phyloP scores from a whole-genome alignment of 35 echinoderm and acorn worm genomes.

The Apostichopus japonicus region DNA sequence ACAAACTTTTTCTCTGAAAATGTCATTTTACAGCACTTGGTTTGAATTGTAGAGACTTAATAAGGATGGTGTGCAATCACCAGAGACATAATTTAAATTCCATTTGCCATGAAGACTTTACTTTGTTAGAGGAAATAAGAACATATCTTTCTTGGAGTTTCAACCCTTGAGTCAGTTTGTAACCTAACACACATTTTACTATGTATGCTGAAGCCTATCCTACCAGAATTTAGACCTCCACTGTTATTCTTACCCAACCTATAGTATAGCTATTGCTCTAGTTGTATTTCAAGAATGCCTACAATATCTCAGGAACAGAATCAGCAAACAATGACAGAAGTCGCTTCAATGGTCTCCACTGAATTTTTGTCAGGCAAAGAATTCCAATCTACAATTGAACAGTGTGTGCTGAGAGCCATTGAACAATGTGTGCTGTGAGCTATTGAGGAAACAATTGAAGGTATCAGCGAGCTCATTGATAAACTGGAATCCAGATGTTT shows the following conservation, averaged over 20 bases:
- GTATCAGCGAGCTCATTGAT: not conserved
- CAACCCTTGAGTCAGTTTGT: not conserved
- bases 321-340: conserved; percentile 9
- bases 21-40: too few species aligned
- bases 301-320: not conserved
- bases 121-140: not conserved
- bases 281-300: not conserved
- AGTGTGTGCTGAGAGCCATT: too few species aligned
- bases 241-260: too few species aligned
- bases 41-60: conserved; percentile 8
- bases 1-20: too few species aligned
- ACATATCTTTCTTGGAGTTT: not conserved
- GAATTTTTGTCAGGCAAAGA: conserved; percentile 5
- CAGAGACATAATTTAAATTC: too few species aligned
- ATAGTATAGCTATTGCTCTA: too few species aligned
- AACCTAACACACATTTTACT: not conserved
- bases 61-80: not conserved
- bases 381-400: not conserved
- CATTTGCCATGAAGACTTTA: too few species aligned
- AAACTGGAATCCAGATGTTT: conserved; percentile 41
- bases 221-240: not conserved
- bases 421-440: too few species aligned
- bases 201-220: not conserved
- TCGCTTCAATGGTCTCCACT: not conserved
- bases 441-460: not conserved